Evolutionary conservation across 2,797 vertebrate species (phyloP), one percentile per base, ranked within the genome.

Genomic region (Coregonus sp.): DNA sequence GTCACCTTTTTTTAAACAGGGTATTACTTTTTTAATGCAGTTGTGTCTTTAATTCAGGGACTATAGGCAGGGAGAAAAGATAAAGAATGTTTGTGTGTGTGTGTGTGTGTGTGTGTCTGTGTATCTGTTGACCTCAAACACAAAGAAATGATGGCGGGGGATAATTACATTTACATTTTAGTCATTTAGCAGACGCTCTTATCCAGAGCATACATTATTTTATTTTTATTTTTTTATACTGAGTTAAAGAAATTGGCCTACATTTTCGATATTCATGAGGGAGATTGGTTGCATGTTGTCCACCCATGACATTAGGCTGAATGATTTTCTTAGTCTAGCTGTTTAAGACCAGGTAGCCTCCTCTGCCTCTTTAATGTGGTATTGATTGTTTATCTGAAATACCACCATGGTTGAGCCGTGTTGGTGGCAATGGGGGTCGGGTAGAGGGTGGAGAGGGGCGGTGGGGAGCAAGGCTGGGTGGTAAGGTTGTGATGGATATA

Each of bases 351-450:
- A 78, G 82, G 84, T 84, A 77, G 86, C 83, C 86, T 84, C 74
- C 14, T 63, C 50, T 73, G 86, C 81, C 78, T 52, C 85, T 81
- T 84, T 91, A 91, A 92, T 92, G 86, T 85, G 83, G 79, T 92
- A 92, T 93, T 85, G 90, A 93, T 92, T 91, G 92, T 91, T 92
- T 89, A 90, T 91, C 91, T 89, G 88, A 86, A 87, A 89, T 90
- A 91, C 89, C 84, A 80, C 80, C 75, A 0, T 65, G 83, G 80
- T 76, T 70, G 9, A 82, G 77, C 77, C 80, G 86, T 84, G 80
- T 33, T 29, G 47, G 59, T n/a, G 40, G 66, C 31, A 18, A 3
- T 29, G 29, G 31, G 71, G 83, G 52, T n/a, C 50, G 25, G 33
- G 67, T 51, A 29, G 40, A 74, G 75, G 73, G 67, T 15, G 74